Conservation (phyloP, 2,888 invertebrate species). For the Leptinotarsa peninsularis region DNA sequence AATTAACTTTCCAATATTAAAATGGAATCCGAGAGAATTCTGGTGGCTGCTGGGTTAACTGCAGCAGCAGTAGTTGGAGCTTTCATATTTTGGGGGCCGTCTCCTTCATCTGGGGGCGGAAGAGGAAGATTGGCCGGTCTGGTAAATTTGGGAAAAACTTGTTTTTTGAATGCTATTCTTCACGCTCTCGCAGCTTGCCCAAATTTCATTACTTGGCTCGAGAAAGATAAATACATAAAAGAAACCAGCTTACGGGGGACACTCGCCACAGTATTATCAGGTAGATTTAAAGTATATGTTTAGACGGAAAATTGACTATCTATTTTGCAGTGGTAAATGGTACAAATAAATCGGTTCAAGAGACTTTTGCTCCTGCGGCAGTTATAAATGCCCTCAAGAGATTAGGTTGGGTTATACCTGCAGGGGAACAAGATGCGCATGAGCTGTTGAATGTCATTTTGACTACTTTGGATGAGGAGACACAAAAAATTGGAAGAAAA, state of each 20-base stretch:
- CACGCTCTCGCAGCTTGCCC: slow-evolving; percentile 92
- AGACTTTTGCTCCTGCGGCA: slow-evolving; percentile 73
- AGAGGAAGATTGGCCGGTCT: slow-evolving; percentile 85
- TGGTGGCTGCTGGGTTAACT: slow-evolving; percentile 83
- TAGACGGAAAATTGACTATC: neutral
- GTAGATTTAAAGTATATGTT: slow-evolving; percentile 63
- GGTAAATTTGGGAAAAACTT: slow-evolving; percentile 91
- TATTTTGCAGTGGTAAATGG: slow-evolving; percentile 75
- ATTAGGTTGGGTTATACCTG: slow-evolving; percentile 88
- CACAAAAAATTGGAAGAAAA: slow-evolving; percentile 71
- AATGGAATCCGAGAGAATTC: slow-evolving; percentile 81
- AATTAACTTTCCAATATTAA: neutral
- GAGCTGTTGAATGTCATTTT: slow-evolving; percentile 91
- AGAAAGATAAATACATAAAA: slow-evolving; percentile 72
- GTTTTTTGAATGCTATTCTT: slow-evolving; percentile 91
- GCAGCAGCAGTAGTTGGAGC: slow-evolving; percentile 86
- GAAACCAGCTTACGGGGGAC: slow-evolving; percentile 81
- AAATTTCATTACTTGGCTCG: slow-evolving; percentile 85
- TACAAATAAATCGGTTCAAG: slow-evolving; percentile 76
- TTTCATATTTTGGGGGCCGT: slow-evolving; percentile 86
- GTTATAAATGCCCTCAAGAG: slow-evolving; percentile 81
- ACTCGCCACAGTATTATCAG: slow-evolving; percentile 80
- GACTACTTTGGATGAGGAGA: slow-evolving; percentile 91
- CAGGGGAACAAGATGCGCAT: slow-evolving; percentile 94
- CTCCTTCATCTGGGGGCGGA: slow-evolving; percentile 69